These are phyloP conservation scores for Leptothorax acervorum DNA, from an alignment of 2,888 invertebrate genomes.

Conservation along the genomic window DNA sequence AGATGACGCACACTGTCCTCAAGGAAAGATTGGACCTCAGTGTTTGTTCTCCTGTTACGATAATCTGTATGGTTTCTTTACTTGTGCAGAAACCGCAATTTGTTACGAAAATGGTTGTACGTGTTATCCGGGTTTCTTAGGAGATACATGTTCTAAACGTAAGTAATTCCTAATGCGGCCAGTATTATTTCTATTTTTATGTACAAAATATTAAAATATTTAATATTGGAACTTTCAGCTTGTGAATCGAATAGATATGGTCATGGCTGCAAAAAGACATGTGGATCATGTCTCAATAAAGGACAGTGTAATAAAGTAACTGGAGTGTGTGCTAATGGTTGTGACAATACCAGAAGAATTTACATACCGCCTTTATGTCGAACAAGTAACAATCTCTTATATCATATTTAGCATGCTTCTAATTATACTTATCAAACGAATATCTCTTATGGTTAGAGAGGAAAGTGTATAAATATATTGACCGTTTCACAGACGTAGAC, in stretches of 20 bases:
- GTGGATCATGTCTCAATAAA: constrained; percentile 67
- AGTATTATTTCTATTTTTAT: background rate
- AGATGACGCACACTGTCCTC: constrained; percentile 62
- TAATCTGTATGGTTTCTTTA: background rate
- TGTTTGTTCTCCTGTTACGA: constrained; percentile 62
- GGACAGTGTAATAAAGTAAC: constrained; percentile 62
- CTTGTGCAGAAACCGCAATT: constrained; percentile 60
- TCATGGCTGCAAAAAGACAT: constrained; percentile 71
- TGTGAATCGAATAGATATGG: constrained; percentile 69
- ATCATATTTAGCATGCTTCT: background rate
- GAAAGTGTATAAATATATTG: too few species aligned
- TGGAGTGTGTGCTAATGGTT: constrained; percentile 68
- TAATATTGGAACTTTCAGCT: constrained; percentile 40
- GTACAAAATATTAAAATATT: background rate
- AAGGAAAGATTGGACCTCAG: constrained; percentile 65
- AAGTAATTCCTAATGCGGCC: background rate
- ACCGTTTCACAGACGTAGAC: too few species aligned
- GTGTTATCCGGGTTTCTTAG: constrained; percentile 69
- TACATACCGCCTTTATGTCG: constrained; percentile 71
- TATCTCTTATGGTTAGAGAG: too few species aligned
- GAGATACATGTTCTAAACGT: constrained; percentile 61
- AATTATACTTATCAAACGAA: too few species aligned
- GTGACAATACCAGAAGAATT: constrained; percentile 45
- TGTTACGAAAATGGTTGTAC: constrained; percentile 72
- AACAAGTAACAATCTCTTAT: constrained; percentile 63